Conservation (phyloP, 2,888 invertebrate species). For the Platypus cylindrus region DNA sequence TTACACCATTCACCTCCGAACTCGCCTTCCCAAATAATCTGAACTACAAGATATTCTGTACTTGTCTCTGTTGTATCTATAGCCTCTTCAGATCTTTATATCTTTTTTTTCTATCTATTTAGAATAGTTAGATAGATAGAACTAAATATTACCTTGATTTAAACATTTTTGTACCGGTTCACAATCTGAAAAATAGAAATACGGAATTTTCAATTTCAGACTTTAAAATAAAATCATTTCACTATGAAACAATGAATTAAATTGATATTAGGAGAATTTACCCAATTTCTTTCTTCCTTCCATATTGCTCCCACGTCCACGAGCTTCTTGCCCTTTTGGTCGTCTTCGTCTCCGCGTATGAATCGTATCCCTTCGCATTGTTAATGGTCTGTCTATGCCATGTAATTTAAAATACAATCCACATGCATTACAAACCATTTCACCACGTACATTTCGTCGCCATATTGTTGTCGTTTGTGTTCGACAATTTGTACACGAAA, state of each 20-base stretch:
- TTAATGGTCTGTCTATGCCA: conserved; percentile 82
- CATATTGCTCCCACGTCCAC: conserved; percentile 5
- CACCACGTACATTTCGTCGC: conserved; percentile 90
- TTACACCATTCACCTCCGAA: too few species aligned
- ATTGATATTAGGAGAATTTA: conserved; percentile 1
- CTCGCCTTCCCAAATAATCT: too few species aligned
- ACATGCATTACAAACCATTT: conserved; percentile 98
- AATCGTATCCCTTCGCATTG: conserved; percentile 93
- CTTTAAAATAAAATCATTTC: background rate
- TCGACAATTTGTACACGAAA: conserved; percentile 91
- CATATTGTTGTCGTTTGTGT: conserved; percentile 97
- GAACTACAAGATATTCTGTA: too few species aligned
- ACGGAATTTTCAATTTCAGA: background rate
- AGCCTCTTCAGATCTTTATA: too few species aligned
- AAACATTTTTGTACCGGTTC: too few species aligned
- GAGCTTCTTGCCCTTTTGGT: conserved; percentile 50
- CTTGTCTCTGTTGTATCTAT: too few species aligned
- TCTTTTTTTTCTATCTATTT: too few species aligned
- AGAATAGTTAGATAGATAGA: too few species aligned
- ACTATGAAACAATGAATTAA: background rate
- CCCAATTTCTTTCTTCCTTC: conserved; percentile 12
- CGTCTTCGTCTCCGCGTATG: conserved; percentile 86
- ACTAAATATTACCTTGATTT: too few species aligned
- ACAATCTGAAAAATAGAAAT: conserved; percentile 7
- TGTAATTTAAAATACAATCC: conserved; percentile 96